Evolutionary conservation across 2,888 invertebrate species (phyloP).

Genomic region (Helobdella robusta): DNA sequence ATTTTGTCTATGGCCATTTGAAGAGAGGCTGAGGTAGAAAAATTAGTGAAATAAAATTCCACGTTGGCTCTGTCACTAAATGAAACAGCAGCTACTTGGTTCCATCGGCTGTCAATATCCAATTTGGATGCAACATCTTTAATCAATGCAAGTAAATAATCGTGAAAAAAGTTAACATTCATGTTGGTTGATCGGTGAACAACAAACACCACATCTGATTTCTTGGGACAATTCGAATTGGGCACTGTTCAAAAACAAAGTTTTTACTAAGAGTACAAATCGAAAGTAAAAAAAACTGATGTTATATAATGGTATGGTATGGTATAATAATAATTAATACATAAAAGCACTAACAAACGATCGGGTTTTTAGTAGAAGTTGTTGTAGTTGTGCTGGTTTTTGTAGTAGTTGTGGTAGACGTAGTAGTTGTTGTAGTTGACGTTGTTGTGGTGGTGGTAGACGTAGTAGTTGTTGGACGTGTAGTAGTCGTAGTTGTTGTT

Average conservation of each 20-base stretch:
- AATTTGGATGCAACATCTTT: constrained; percentile 8
- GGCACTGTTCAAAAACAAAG: background rate
- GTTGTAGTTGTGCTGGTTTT: constrained; percentile 30
- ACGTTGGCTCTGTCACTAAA: constrained; percentile 15
- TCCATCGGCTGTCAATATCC: constrained; percentile 7
- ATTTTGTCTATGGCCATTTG: background rate
- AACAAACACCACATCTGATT: constrained; percentile 22
- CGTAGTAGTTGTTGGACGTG: constrained; percentile 29
- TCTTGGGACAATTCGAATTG: constrained; percentile 14
- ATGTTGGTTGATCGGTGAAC: constrained; percentile 27
- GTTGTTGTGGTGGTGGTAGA: constrained; percentile 29
- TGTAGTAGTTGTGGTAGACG: constrained; percentile 29
- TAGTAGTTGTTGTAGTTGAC: constrained; percentile 30
- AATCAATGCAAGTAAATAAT: constrained; percentile 18
- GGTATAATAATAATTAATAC: background rate
- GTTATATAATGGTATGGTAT: background rate
- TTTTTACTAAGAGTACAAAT: background rate
- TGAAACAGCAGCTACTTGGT: constrained; percentile 24
- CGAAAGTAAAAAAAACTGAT: background rate
- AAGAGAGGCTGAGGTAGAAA: constrained; percentile 6
- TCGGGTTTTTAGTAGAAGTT: constrained; percentile 22
- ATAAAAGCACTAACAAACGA: background rate
- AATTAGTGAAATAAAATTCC: constrained; percentile 21
- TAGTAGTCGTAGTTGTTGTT: constrained; percentile 29
- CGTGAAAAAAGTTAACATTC: constrained; percentile 17